Percentiles rank a stretch among this genome's conserved stretches.
phyloP scores from a whole-genome alignment of 1,140 invertebrate genomes.

The Drosophila nigrodunni region DNA sequence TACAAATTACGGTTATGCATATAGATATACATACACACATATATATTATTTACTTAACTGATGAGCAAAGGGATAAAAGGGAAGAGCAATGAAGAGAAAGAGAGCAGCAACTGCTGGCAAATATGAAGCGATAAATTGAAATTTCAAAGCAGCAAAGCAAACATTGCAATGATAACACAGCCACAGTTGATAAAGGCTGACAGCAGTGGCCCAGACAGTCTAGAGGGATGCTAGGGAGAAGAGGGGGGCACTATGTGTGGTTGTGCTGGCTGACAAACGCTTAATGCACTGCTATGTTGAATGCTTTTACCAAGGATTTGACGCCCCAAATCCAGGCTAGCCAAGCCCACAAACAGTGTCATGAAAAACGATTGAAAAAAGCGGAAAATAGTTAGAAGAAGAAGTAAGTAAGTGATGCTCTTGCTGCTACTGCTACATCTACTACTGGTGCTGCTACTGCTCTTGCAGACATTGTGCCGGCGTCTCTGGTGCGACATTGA shows the following conservation, averaged over 20 bases:
- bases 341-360: conserved; percentile 61
- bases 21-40: conserved; percentile 26
- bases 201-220: conserved; percentile 21
- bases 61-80: background rate
- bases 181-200: conserved; percentile 36
- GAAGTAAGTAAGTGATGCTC: background rate
- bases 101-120: conserved; percentile 38
- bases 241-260: background rate
- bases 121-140: conserved; percentile 77
- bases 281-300: conserved; percentile 77
- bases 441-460: conserved; percentile 4
- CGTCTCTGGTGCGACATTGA: conserved; percentile 71
- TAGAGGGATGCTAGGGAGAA: background rate
- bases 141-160: conserved; percentile 69
- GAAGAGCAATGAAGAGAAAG: background rate
- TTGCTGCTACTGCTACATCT: conserved; percentile 5
- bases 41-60: conserved; percentile 21
- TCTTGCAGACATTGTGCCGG: conserved; percentile 29
- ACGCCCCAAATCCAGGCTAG: conserved; percentile 60
- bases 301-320: conserved; percentile 82
- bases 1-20: conserved; percentile 77
- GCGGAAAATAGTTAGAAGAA: background rate
- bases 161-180: conserved; percentile 60
- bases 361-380: conserved; percentile 62
- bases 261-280: conserved; percentile 16